Percentiles rank a stretch among this genome's conserved stretches.
Evolutionary conservation across 1,140 invertebrate species (phyloP).

Genomic region (Diprion similis): DNA sequence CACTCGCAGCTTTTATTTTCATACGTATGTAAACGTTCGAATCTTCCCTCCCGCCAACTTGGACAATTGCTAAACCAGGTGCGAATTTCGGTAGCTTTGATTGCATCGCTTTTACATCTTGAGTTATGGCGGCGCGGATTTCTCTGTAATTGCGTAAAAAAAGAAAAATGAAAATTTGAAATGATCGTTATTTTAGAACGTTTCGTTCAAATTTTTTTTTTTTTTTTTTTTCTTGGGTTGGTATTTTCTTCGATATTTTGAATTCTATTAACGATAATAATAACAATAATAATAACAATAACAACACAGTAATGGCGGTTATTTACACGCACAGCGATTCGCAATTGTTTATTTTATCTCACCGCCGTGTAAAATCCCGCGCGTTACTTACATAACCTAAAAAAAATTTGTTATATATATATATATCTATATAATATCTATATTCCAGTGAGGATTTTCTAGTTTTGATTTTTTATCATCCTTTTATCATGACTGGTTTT

Average conservation of each 20-base stretch:
- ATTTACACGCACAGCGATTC: background rate
- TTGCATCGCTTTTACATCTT: slow-evolving; percentile 71
- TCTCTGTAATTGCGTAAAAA: slow-evolving; percentile 65
- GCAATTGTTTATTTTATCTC: background rate
- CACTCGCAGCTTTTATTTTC: slow-evolving; percentile 92
- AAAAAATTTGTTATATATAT: no score
- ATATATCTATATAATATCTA: no score
- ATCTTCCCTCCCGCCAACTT: slow-evolving; percentile 94
- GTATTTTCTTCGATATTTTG: no score
- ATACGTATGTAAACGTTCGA: slow-evolving; percentile 99
- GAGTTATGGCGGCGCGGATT: slow-evolving; percentile 73
- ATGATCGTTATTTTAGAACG: background rate
- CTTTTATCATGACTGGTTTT: no score
- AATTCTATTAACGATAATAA: no score
- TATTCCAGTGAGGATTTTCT: no score
- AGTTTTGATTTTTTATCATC: no score
- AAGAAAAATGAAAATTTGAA: background rate
- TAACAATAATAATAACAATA: no score
- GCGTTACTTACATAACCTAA: no score
- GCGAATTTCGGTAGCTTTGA: slow-evolving; percentile 68
- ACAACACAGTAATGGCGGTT: background rate
- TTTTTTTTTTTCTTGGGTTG: no score
- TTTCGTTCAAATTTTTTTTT: background rate
- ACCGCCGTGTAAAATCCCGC: no score
- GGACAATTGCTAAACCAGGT: slow-evolving; percentile 83